Evolutionary conservation across 2,888 invertebrate genomes (phyloP).

Genomic region (Geophilus truncorum): DNA sequence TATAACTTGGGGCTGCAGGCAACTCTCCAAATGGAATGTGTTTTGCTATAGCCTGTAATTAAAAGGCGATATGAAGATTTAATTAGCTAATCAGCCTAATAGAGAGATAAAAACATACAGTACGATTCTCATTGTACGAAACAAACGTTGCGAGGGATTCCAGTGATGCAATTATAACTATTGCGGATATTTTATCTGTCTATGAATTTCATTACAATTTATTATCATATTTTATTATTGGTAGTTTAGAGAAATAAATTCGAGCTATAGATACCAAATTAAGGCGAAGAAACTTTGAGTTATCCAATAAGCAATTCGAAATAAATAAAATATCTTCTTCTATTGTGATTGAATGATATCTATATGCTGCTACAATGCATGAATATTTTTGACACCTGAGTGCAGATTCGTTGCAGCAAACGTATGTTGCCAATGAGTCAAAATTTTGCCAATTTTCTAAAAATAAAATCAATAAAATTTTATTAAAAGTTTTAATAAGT

Average conservation of each 20-base stretch:
- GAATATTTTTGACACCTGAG: neutral
- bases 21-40: neutral
- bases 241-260: neutral
- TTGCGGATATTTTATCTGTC: neutral
- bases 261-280: neutral
- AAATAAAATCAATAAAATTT: neutral
- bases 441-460: neutral
- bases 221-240: no score
- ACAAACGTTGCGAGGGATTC: neutral
- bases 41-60: neutral
- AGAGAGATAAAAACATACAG: neutral
- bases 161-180: neutral
- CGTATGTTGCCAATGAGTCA: neutral
- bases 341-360: neutral
- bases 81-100: neutral
- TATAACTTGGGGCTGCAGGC: neutral
- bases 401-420: neutral
- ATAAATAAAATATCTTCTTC: neutral
- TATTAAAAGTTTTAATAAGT: neutral
- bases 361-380: neutral
- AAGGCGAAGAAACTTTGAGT: neutral
- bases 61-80: neutral
- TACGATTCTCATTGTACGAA: neutral
- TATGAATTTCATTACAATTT: neutral
- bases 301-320: neutral